Base-by-base conservation (phyloP, 1,140 invertebrate species). In the Cataglyphis hispanica region DNA sequence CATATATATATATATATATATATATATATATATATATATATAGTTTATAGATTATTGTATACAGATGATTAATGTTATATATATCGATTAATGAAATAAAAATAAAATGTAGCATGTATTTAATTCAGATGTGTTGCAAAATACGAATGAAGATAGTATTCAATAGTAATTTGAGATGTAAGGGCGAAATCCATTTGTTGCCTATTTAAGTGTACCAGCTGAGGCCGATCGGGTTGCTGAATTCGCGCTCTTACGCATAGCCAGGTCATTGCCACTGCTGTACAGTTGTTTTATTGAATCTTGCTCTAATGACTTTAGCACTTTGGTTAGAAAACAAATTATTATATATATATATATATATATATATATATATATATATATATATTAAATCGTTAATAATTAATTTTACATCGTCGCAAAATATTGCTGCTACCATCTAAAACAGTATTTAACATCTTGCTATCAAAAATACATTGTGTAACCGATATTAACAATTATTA, bases 101-200 rank as follows among this genome's bases (percentile, higher is more conserved):
- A 80, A 66, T 78, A 19, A 78, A 43, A 8, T 43, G 61, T 19
- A 46, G 0, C 16, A 10, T 4, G 22, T 40, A 6, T 43, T 40
- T 43, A 1, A 22, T 13, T 31, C 58, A 1, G 27, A 43, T 31
- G 43, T 19, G 2, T 78, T 34, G 31, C 27, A 40, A 46, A 22
- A 58, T 31, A 25, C 11, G 31, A 8, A 11, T 25, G 50, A 78
- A 66, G 31, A 78, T 53, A 61, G 77, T 27, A 31, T 60, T 53
- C 27, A 46, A 37, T 43, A 70, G 56, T 76, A 84, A 60, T 27
- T 50, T 13, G 76, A 86, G 84, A 60, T 86, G 67, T 77, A 80
- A 86, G 58, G 22, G 50, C 46, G 70, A 86, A 80, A 88, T 86
- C 78, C 83, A 89, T 89, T 89, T 89, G 74, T 78, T 64, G 84